Conservation (phyloP, 1,140 invertebrate species). For the Sesamia nonagrioides region DNA sequence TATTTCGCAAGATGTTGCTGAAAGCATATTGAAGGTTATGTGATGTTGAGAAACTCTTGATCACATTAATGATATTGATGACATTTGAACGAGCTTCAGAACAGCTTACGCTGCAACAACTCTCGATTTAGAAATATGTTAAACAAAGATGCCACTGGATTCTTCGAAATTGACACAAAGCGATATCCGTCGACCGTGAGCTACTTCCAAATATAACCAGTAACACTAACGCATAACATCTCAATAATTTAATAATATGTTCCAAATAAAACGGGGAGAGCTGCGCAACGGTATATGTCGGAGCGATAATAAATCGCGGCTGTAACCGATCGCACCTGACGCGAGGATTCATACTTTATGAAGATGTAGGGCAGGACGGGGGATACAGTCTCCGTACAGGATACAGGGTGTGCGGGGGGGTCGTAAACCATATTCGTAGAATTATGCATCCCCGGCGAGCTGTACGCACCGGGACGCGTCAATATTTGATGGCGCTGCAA, state of each 20-base stretch:
- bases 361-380: slow-evolving; percentile 53
- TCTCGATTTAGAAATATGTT: slow-evolving; percentile 10
- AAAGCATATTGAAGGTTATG: neutral
- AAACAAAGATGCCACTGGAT: slow-evolving; percentile 9
- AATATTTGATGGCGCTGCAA: slow-evolving; percentile 77
- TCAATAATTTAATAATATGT: slow-evolving; percentile 61
- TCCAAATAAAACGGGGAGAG: slow-evolving; percentile 52
- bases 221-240: slow-evolving; percentile 6
- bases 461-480: slow-evolving; percentile 62
- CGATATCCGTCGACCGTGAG: slow-evolving; percentile 4
- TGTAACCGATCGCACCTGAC: slow-evolving; percentile 78
- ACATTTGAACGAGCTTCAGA: slow-evolving; percentile 33
- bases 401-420: slow-evolving; percentile 45
- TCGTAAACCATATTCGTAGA: slow-evolving; percentile 71
- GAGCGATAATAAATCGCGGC: slow-evolving; percentile 75
- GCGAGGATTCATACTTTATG: slow-evolving; percentile 83
- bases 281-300: slow-evolving; percentile 32
- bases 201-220: neutral
- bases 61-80: slow-evolving; percentile 12
- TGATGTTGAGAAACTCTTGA: slow-evolving; percentile 15
- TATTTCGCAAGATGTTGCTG: neutral
- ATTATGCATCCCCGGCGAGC: slow-evolving; percentile 74
- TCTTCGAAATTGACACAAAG: slow-evolving; percentile 9
- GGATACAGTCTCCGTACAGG: neutral
- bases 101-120: neutral